A percentile compares a stretch with the other conserved stretches of the same genome.
Evolutionary conservation across 2,888 invertebrate species (phyloP).

Genomic region (Aricia artaxerxes): DNA sequence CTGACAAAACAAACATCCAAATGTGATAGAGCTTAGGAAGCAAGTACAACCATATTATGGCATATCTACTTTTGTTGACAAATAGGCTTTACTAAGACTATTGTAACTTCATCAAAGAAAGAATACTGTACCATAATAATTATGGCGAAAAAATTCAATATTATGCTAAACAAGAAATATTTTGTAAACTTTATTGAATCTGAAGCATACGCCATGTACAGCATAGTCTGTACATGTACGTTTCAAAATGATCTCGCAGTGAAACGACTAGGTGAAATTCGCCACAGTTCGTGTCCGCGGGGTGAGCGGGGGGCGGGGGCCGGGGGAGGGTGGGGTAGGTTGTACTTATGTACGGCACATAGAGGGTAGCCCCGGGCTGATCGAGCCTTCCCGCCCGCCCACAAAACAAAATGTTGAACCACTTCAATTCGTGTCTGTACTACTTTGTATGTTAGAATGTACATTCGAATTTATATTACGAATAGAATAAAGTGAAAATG

Average conservation of each 20-base stretch:
- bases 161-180: no score
- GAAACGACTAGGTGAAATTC: constrained; percentile 33
- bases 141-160: no score
- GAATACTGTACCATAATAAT: no score
- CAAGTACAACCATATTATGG: no score
- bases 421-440: constrained; percentile 43
- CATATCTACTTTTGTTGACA: neutral
- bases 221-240: neutral
- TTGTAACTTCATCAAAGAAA: no score
- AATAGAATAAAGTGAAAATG: neutral
- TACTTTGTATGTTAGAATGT: constrained; percentile 33
- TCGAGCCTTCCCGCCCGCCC: constrained; percentile 29
- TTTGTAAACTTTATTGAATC: neutral
- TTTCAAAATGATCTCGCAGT: constrained; percentile 1
- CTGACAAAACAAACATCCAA: neutral
- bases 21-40: neutral
- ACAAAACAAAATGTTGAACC: constrained; percentile 23
- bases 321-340: constrained; percentile 50
- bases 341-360: constrained; percentile 61
- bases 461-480: neutral
- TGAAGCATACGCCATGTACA: neutral
- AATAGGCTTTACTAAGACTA: neutral
- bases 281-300: constrained; percentile 5
- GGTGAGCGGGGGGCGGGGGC: neutral
- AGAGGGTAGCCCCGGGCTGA: constrained; percentile 44